Evolutionary conservation across 2,888 invertebrate species (phyloP).

Genomic region (Lordiphosa andalusiaca): DNA sequence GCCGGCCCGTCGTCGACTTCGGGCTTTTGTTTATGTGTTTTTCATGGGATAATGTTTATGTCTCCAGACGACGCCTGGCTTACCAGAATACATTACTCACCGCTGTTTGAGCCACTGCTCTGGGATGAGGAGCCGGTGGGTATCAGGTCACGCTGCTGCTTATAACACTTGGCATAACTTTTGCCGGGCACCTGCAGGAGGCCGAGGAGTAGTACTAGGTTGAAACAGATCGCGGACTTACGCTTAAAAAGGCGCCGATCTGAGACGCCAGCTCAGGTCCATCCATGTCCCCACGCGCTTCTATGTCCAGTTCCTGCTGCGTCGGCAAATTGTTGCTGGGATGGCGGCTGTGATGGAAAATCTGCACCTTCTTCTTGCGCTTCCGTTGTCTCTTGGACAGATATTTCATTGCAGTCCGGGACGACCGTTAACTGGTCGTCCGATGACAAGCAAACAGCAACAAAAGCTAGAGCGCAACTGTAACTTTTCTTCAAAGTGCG

Average conservation of each 20-base stretch:
- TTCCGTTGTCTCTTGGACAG: conserved; percentile 41
- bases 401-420: conserved; percentile 18
- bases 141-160: conserved; percentile 2
- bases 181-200: conserved; percentile 12
- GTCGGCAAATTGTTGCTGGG: background rate
- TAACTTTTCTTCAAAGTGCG: too few relatives aligned
- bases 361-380: conserved; percentile 26
- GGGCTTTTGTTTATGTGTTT: conserved; percentile 11
- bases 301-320: background rate
- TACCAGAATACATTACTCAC: conserved; percentile 6
- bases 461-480: too few relatives aligned
- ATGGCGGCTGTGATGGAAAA: conserved; percentile 4
- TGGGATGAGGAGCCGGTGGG: background rate
- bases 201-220: background rate
- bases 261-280: background rate
- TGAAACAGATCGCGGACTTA: background rate
- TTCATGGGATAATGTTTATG: background rate
- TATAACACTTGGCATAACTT: conserved; percentile 8
- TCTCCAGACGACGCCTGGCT: conserved; percentile 6
- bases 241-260: background rate
- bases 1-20: background rate
- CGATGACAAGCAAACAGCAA: too few relatives aligned
- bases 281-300: background rate
- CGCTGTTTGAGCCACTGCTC: background rate
- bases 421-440: too few relatives aligned